These are phyloP conservation scores for Psittacula echo DNA, from an alignment of 2,797 vertebrate species.

Conservation along the genomic window DNA sequence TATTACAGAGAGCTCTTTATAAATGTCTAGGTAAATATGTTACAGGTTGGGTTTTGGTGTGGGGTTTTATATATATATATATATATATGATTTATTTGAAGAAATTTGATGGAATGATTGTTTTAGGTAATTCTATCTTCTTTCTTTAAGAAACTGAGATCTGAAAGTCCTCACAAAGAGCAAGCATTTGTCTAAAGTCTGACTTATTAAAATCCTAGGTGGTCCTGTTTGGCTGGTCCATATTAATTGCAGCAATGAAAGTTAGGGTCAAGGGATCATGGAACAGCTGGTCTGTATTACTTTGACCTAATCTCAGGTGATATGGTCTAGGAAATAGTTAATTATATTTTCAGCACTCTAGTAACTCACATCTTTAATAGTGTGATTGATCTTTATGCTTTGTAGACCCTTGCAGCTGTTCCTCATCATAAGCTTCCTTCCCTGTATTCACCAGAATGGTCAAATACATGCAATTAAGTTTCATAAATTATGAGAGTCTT, in stretches of 20 bases:
- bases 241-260: constrained; percentile 33
- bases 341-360: constrained; percentile 19
- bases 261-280: neutral
- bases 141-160: neutral
- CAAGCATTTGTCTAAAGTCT: neutral
- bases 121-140: neutral
- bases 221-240: constrained; percentile 3
- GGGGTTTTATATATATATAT: neutral
- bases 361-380: neutral
- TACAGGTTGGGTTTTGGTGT: neutral
- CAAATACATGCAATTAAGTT: neutral
- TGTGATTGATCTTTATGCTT: neutral
- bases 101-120: neutral
- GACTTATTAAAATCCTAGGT: constrained; percentile 4
- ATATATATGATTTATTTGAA: neutral
- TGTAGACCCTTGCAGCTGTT: constrained; percentile 20
- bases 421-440: neutral
- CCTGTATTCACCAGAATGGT: neutral
- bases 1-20: neutral
- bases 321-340: constrained; percentile 44
- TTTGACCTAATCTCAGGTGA: constrained; percentile 47
- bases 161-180: neutral
- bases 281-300: neutral
- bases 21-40: neutral
- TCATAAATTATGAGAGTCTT: neutral